Evolutionary conservation across 2,113 vertebrate genomes (phyloP).

Genomic region (Todiramphus saurophagus): DNA sequence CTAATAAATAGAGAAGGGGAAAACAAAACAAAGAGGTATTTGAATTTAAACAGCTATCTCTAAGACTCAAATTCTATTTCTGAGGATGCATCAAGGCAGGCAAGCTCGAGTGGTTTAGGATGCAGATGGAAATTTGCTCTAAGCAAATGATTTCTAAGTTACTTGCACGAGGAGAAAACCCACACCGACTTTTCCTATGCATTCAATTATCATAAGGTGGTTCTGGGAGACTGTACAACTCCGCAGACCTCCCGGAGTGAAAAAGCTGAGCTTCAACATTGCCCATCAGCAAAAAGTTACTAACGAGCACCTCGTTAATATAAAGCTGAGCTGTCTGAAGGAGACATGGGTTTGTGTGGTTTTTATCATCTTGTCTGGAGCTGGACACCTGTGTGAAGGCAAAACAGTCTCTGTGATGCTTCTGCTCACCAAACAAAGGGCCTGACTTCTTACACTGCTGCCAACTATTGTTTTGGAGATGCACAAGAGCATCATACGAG

Average conservation of each 20-base stretch:
- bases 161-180: not conserved
- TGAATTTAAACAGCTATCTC: not conserved
- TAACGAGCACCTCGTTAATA: rapidly evolving
- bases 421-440: not conserved
- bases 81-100: not conserved
- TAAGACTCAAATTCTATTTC: not conserved
- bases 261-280: not conserved
- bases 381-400: not conserved
- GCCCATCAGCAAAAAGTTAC: not conserved
- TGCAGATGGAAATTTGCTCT: not conserved
- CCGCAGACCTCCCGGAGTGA: not conserved
- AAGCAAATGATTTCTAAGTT: not conserved
- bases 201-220: not conserved
- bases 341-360: not conserved
- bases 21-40: not conserved
- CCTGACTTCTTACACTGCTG: not conserved
- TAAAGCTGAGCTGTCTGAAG: not conserved
- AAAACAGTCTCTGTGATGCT: not conserved
- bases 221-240: not conserved
- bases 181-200: not conserved
- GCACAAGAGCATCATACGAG: not conserved
- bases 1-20: not conserved
- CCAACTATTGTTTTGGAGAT: not conserved
- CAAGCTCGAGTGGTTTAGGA: not conserved
- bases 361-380: not conserved